phyloP scores from a whole-genome alignment of 2,888 invertebrate species.

The Exocentrus adspersus region DNA sequence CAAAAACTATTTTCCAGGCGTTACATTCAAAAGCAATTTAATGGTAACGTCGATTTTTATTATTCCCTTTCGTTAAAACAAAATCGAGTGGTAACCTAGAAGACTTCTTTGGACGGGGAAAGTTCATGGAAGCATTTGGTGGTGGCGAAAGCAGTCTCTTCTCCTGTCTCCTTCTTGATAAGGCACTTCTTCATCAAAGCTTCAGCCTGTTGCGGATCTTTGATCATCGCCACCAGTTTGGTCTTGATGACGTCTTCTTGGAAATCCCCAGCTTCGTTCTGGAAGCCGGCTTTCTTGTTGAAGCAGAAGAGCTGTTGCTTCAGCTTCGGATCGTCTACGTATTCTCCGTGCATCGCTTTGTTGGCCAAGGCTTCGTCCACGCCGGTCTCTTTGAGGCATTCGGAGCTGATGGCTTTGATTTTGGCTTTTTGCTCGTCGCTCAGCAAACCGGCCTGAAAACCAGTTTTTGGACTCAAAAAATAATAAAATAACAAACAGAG shows the following conservation, averaged over 20 bases:
- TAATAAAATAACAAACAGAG: too few relatives aligned
- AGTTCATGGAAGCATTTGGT: slow-evolving; percentile 64
- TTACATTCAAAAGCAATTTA: too few relatives aligned
- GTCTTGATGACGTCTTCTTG: slow-evolving; percentile 59
- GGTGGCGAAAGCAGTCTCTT: slow-evolving; percentile 63
- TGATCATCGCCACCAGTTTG: slow-evolving; percentile 62
- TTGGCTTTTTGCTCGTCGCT: slow-evolving; percentile 46
- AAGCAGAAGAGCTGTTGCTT: slow-evolving; percentile 66
- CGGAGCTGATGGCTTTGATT: slow-evolving; percentile 40
- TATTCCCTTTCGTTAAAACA: too few relatives aligned
- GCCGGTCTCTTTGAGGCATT: slow-evolving; percentile 53
- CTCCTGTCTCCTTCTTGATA: slow-evolving; percentile 43
- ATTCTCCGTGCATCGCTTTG: slow-evolving; percentile 64
- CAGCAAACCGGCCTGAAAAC: slow-evolving; percentile 22
- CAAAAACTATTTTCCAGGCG: too few relatives aligned
- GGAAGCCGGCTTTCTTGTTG: slow-evolving; percentile 64
- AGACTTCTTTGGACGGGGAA: slow-evolving; percentile 50
- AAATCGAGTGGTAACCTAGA: too few relatives aligned
- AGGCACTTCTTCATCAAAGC: slow-evolving; percentile 35
- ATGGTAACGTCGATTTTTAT: too few relatives aligned
- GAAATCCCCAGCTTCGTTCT: slow-evolving; percentile 58
- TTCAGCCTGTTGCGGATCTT: slow-evolving; percentile 59
- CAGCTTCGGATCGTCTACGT: slow-evolving; percentile 62
- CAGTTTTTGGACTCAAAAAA: too few relatives aligned
- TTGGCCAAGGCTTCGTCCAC: slow-evolving; percentile 52